Conservation (phyloP, 2,888 invertebrate species). For the Lypha dubia region DNA sequence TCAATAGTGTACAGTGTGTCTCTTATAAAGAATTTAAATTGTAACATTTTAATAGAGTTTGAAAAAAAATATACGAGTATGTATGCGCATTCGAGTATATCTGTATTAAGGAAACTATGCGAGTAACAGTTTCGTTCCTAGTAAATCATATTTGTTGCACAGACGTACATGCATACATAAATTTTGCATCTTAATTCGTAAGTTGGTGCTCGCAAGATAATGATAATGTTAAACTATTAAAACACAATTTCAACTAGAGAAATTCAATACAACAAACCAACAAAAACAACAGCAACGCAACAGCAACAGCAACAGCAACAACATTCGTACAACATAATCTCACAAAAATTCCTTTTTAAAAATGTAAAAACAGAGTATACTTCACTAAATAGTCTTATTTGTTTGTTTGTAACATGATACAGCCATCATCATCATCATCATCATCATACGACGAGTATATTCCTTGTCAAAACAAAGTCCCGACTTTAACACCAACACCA, state of each 20-base stretch:
- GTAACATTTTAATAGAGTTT: slow-evolving; percentile 35
- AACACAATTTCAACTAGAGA: slow-evolving; percentile 58
- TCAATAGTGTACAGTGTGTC: not conserved
- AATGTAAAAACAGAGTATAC: slow-evolving; percentile 16
- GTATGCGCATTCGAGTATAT: too few relatives aligned
- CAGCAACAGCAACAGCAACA: too few relatives aligned
- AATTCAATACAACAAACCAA: slow-evolving; percentile 10
- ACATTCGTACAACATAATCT: slow-evolving; percentile 65
- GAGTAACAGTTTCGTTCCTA: slow-evolving; percentile 26
- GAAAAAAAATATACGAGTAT: not conserved
- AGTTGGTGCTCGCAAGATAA: slow-evolving; percentile 52
- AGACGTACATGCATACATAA: too few relatives aligned
- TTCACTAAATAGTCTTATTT: slow-evolving; percentile 21
- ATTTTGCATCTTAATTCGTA: slow-evolving; percentile 39
- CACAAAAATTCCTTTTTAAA: slow-evolving; percentile 61
- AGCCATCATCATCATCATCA: slow-evolving; percentile 9
- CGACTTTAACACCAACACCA: slow-evolving; percentile 71
- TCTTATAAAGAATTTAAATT: slow-evolving; percentile 48
- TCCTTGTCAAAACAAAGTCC: slow-evolving; percentile 64
- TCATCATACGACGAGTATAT: not conserved
- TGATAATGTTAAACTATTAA: slow-evolving; percentile 67
- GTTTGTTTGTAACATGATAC: slow-evolving; percentile 22
- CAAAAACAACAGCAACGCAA: too few relatives aligned
- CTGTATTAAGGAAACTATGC: not conserved
- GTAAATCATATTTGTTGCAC: slow-evolving; percentile 62